Base-by-base conservation (phyloP, 2,113 vertebrate species). In the Penelope pileata region DNA sequence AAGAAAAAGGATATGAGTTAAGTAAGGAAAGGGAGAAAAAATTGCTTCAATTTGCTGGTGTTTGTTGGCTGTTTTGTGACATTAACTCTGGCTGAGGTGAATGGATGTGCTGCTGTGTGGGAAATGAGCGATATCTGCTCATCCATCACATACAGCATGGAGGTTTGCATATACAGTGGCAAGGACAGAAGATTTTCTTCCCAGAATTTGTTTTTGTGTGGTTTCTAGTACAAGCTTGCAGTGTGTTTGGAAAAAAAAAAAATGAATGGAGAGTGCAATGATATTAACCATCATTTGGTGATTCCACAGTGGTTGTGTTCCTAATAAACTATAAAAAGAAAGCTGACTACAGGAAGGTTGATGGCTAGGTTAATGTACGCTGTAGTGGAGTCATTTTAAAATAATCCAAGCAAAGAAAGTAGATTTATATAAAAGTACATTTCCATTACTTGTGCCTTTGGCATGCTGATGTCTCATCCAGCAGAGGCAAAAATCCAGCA, bases 331-430 rank as follows among this genome's bases (percentile, higher is more conserved):
- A 73, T 70, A 60, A 87, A 87, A 91, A 63, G 66, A 51, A 74
- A 93, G 67, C 80, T 91, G 90, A 63, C 70, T 88, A 38, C 58
- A 36, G 67, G 53, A 80, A 67, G 62, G 58, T 63, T 95, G 85
- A 56, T 94, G 90, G 62, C 73, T 81, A 38, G 76, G 93, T 90
- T 96, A 91, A 93, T 94, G 72, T 64, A 63, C 53, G 24, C 63
- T 90, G 34, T 81, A 81, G 93, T 58, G 13, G 56, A 96, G 93
- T 94, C 81, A 88, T 95, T 91, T 95, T 82, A 91, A 92, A 96
- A 89, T 79, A 96, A 93, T 92, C 67, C 77, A 97, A 95, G 86
- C 93, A 90, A 96, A 96, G 58, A 93, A 86, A 93, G 90, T 76
- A 93, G 80, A 92, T 91, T 94, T 96, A 82, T 97, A 70, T 53